Evolutionary conservation across 2,888 invertebrate genomes (phyloP), one percentile per base, ranked within the genome.

Genomic region (Aspidiotus destructor): DNA sequence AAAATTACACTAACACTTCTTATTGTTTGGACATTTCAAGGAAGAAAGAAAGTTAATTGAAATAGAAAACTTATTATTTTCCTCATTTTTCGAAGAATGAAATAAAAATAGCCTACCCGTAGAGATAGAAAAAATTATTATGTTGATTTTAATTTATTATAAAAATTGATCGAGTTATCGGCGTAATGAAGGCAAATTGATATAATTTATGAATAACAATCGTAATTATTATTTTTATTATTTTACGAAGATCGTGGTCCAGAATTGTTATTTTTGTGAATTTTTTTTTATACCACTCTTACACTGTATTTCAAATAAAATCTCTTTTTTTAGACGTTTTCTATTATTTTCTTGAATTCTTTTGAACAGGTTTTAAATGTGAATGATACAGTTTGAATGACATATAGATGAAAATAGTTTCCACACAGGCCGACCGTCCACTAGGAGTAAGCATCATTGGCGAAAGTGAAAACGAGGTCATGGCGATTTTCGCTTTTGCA

Each of bases 241-340:
- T 54, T n/a, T 54, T 54, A 13, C 9, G 15, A 9, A 13, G 9
- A 7, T 54, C 2, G 9, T 54, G 15, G 9, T n/a, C n/a, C n/a
- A 16, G 8, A 16, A 16, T 54, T 54, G 15, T 54, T 54, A 9
- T 28, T 58, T 58, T 58, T 17, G 16, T 16, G 28, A 58, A 17
- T 17, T 58, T 58, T 52, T 63, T 64, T 67, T 67, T 67, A 67
- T 67, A 67, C 67, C 67, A 67, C 67, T 67, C 67, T 67, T 67
- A 67, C 67, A 67, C 67, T 60, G 44, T 61, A 61, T 41, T 61
- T 61, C 11, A 61, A 61, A 61, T 41, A n/a, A 41, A 60, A 61
- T 17, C 17, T 60, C 28, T 58, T 58, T 58, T 58, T 58, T 58
- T 58, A 58, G 58, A 28, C 15, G 9, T 15, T 52, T 13, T 5